A percentile compares a stretch with the other conserved stretches of the same genome.
phyloP scores from a whole-genome alignment of 2,888 invertebrate species.

The Hypsopygia costalis region DNA sequence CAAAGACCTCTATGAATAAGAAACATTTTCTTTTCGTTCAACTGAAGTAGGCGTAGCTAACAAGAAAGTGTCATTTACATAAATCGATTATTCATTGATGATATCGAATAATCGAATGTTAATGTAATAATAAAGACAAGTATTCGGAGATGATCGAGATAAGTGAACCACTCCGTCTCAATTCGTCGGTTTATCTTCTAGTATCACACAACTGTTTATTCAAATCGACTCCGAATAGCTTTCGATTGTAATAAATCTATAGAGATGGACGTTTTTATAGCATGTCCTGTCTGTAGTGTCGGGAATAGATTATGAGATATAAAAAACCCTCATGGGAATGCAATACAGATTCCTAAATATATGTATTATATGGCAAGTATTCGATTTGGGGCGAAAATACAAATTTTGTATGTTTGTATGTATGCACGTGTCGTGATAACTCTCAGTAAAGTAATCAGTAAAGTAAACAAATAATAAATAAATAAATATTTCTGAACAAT shows the following conservation, averaged over 20 bases:
- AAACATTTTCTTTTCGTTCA: neutral
- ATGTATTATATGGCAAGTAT: too few species aligned
- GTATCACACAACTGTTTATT: slow-evolving; percentile 61
- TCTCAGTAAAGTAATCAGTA: too few species aligned
- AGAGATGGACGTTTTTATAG: slow-evolving; percentile 59
- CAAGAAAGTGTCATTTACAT: slow-evolving; percentile 29
- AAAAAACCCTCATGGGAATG: too few species aligned
- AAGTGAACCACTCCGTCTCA: slow-evolving; percentile 28
- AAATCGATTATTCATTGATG: slow-evolving; percentile 41
- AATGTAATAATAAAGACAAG: slow-evolving; percentile 51
- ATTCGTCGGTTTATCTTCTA: slow-evolving; percentile 35
- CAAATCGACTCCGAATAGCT: slow-evolving; percentile 53
- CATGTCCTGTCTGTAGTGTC: slow-evolving; percentile 6
- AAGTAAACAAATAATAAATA: too few species aligned
- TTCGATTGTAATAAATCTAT: slow-evolving; percentile 65
- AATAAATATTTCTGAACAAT: too few species aligned
- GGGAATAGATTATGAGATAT: neutral
- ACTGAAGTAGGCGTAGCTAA: too few species aligned
- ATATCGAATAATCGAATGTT: slow-evolving; percentile 49
- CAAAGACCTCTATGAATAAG: neutral
- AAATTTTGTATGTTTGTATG: too few species aligned
- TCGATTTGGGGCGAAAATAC: too few species aligned
- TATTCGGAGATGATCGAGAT: slow-evolving; percentile 28
- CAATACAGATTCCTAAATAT: too few species aligned
- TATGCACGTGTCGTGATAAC: too few species aligned